A percentile compares a stretch with the other conserved stretches of the same genome.
Evolutionary conservation across 2,888 invertebrate genomes (phyloP).

Genomic region (Loripinus fragilis): DNA sequence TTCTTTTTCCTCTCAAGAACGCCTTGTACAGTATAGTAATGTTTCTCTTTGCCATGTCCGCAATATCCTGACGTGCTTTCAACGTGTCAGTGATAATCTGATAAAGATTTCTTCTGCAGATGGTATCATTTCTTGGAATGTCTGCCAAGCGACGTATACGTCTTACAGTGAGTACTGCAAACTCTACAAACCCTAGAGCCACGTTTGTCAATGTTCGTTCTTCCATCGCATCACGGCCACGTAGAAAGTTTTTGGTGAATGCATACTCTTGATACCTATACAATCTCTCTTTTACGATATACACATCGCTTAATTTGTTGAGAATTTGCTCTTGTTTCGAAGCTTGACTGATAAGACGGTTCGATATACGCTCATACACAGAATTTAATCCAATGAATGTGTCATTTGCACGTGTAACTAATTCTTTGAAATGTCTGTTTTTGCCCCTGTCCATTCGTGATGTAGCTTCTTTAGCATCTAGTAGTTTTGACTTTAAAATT

Average conservation of each 20-base stretch:
- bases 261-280: slow-evolving; percentile 69
- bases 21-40: slow-evolving; percentile 66
- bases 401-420: slow-evolving; percentile 39
- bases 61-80: slow-evolving; percentile 62
- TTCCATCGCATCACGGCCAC: slow-evolving; percentile 74
- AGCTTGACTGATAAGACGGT: slow-evolving; percentile 51
- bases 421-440: slow-evolving; percentile 39
- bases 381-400: slow-evolving; percentile 41
- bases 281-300: slow-evolving; percentile 59
- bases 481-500: slow-evolving; percentile 49
- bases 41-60: slow-evolving; percentile 62
- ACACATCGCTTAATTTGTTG: slow-evolving; percentile 40
- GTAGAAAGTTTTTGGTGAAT: slow-evolving; percentile 70
- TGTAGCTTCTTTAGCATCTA: slow-evolving; percentile 62
- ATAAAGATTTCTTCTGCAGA: slow-evolving; percentile 51
- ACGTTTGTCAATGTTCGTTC: slow-evolving; percentile 69
- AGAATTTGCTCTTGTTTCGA: slow-evolving; percentile 35
- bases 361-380: slow-evolving; percentile 45
- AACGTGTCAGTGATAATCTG: slow-evolving; percentile 54
- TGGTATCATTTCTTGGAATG: slow-evolving; percentile 19
- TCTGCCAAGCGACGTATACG: slow-evolving; percentile 40
- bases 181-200: slow-evolving; percentile 67
- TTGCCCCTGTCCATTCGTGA: slow-evolving; percentile 64
- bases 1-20: slow-evolving; percentile 67
- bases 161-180: slow-evolving; percentile 55